Percentiles rank a stretch among this genome's conserved stretches.
Evolutionary conservation across 2,113 vertebrate genomes (phyloP).

Genomic region (Erythrocercus mccallii): DNA sequence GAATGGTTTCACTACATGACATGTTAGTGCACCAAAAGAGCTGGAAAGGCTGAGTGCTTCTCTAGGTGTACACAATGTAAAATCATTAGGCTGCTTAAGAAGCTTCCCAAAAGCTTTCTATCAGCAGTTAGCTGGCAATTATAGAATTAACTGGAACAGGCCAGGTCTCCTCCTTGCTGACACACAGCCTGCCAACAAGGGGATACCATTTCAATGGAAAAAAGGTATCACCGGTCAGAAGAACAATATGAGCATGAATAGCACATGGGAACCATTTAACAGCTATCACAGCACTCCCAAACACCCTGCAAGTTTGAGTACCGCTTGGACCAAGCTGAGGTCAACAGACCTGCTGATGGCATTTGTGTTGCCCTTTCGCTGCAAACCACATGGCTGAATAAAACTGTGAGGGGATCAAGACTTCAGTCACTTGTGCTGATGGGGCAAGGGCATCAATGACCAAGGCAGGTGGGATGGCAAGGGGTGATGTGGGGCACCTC

Average conservation of each 20-base stretch:
- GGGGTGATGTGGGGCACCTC: background rate
- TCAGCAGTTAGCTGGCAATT: constrained; percentile 43
- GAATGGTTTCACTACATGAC: background rate
- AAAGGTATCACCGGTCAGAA: background rate
- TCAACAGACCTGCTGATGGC: background rate
- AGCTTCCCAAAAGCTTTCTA: constrained; percentile 19
- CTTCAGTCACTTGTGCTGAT: background rate
- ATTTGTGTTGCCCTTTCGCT: background rate
- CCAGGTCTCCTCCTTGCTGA: background rate
- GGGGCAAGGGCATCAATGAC: background rate
- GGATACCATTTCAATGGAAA: constrained; percentile 18
- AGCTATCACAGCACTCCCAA: background rate
- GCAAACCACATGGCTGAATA: background rate
- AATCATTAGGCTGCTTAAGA: constrained; percentile 3
- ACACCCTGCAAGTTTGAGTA: background rate
- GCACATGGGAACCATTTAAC: constrained; percentile 18
- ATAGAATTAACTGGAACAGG: constrained; percentile 25
- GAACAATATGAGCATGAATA: background rate
- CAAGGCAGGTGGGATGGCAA: background rate
- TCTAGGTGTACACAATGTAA: constrained; percentile 3
- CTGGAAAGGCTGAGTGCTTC: constrained; percentile 7
- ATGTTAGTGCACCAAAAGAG: background rate
- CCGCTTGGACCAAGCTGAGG: background rate
- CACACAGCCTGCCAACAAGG: background rate
- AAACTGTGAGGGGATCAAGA: background rate